Conservation (phyloP, 2,797 vertebrate species). For the Galagoides demidoff region DNA sequence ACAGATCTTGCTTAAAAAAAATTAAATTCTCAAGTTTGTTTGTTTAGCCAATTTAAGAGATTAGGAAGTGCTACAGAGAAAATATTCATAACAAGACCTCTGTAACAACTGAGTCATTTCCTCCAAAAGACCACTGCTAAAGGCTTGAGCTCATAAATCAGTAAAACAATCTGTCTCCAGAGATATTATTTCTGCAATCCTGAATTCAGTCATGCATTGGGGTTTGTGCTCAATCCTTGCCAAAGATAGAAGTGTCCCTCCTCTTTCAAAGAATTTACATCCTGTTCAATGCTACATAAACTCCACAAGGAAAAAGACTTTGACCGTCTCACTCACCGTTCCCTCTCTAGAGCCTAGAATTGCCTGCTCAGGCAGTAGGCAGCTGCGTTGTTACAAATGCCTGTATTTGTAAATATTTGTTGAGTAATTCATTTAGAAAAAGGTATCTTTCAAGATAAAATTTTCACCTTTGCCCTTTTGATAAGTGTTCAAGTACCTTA, state of each 20-base stretch:
- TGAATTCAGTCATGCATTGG: background rate
- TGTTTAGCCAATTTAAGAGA: background rate
- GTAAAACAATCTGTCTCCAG: background rate
- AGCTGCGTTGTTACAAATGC: background rate
- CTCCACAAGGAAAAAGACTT: background rate
- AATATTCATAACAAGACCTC: background rate
- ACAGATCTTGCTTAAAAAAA: background rate
- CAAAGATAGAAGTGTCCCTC: background rate
- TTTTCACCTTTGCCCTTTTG: background rate
- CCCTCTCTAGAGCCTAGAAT: background rate
- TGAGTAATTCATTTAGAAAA: conserved; percentile 5
- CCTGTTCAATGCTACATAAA: background rate
- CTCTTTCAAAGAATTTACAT: conserved; percentile 27
- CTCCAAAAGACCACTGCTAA: background rate
- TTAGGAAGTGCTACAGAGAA: background rate
- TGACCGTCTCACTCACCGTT: background rate
- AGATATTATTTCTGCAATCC: conserved; percentile 7
- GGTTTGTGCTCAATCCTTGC: background rate
- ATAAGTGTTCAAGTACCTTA: conserved; percentile 34
- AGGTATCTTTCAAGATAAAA: background rate
- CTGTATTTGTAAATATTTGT: background rate
- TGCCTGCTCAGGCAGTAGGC: background rate
- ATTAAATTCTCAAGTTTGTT: background rate
- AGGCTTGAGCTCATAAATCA: background rate
- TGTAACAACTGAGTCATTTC: conserved; percentile 28